Percentiles rank a stretch among this genome's conserved stretches.
Conservation (phyloP, 2,113 vertebrate species). For the Sterrhoptilus dennistouni region DNA sequence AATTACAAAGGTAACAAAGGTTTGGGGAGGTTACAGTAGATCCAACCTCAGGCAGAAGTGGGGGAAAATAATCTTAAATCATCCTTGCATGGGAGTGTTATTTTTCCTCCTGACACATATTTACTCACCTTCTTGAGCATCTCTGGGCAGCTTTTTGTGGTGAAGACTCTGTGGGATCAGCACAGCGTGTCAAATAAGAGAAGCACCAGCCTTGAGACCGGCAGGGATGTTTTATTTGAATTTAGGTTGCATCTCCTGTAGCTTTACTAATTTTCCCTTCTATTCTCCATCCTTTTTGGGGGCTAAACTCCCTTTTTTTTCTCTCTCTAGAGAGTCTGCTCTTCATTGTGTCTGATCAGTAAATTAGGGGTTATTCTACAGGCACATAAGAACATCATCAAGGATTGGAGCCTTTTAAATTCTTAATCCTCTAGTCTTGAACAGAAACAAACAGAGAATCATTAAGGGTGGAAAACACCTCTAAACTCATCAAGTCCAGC, state of each 20-base stretch:
- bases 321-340: background rate
- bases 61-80: slow-evolving; percentile 51
- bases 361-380: background rate
- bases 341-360: background rate
- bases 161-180: background rate
- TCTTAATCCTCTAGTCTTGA: background rate
- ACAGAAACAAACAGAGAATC: background rate
- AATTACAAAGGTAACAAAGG: slow-evolving; percentile 75
- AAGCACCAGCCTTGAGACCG: background rate
- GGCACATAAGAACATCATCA: background rate
- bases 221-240: background rate
- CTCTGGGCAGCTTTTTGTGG: background rate
- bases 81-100: slow-evolving; percentile 1
- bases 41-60: slow-evolving; percentile 32
- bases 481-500: background rate
- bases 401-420: background rate
- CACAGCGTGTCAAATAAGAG: background rate
- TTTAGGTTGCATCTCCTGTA: background rate
- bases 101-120: slow-evolving; percentile 15
- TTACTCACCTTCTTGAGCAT: slow-evolving; percentile 22
- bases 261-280: background rate
- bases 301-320: background rate
- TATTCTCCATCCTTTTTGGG: background rate
- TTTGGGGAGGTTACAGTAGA: slow-evolving; percentile 67
- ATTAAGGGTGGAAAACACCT: background rate